phyloP scores from a whole-genome alignment of 2,888 invertebrate genomes.

The Conistra vaccinii region DNA sequence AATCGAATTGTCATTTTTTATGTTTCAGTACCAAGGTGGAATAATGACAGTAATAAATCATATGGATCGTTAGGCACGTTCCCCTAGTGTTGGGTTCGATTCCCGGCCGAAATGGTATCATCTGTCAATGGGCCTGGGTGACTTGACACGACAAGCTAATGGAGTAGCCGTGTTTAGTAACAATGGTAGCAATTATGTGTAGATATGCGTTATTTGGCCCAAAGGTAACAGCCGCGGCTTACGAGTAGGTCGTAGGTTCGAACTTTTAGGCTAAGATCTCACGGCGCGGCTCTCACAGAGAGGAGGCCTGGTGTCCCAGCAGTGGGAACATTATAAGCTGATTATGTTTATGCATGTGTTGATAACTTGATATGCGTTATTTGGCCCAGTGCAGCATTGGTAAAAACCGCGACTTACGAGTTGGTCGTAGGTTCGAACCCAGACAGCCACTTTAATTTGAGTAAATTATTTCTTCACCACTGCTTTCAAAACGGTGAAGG shows the following conservation, averaged over 20 bases:
- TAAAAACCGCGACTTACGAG: too few species aligned
- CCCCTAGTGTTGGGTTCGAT: slow-evolving; percentile 88
- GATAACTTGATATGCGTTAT: slow-evolving; percentile 34
- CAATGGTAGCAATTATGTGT: slow-evolving; percentile 73
- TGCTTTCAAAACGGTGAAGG: too few species aligned
- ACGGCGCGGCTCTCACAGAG: too few species aligned
- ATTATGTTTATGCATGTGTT: too few species aligned
- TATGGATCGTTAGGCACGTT: slow-evolving; percentile 89
- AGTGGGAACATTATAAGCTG: too few species aligned
- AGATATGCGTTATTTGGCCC: slow-evolving; percentile 30
- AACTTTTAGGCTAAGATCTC: too few species aligned
- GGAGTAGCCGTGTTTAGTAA: slow-evolving; percentile 85
- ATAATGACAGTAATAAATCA: slow-evolving; percentile 91
- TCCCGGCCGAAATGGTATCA: slow-evolving; percentile 90
- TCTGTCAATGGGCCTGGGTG: slow-evolving; percentile 89
- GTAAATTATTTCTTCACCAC: too few species aligned
- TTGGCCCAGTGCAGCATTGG: slow-evolving; percentile 1
- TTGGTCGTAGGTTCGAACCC: too few species aligned
- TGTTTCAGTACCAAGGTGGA: slow-evolving; percentile 75
- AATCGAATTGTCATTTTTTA: slow-evolving; percentile 75
- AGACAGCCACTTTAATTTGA: too few species aligned
- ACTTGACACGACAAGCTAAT: slow-evolving; percentile 89
- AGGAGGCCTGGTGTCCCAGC: too few species aligned
- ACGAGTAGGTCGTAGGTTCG: too few species aligned
- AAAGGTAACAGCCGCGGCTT: too few species aligned